Evolutionary conservation across 2,113 vertebrate genomes (phyloP).

Genomic region (Mohoua ochrocephala): DNA sequence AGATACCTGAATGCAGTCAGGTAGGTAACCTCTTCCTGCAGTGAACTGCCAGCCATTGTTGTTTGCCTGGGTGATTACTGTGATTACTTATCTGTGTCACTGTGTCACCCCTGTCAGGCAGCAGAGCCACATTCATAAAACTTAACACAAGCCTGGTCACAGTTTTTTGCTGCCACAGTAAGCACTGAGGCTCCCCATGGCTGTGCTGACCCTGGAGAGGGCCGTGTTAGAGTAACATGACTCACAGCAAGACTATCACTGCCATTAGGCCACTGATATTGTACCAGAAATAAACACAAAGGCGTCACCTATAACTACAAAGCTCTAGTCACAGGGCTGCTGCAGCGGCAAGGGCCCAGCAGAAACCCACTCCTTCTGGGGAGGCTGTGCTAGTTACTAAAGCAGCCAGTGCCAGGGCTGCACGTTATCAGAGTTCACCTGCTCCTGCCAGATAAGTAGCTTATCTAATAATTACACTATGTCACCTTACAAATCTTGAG

Average conservation of each 20-base stretch:
- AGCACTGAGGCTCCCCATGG: background rate
- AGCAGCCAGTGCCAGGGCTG: background rate
- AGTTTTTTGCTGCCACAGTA: background rate
- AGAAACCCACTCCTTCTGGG: background rate
- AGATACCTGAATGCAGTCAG: background rate
- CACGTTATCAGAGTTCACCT: background rate
- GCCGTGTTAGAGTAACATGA: background rate
- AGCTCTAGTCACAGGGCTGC: background rate
- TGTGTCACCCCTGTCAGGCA: background rate
- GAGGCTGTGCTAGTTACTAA: background rate
- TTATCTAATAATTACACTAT: background rate
- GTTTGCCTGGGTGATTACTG: background rate
- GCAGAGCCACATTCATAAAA: background rate
- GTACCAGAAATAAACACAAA: background rate
- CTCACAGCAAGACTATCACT: background rate
- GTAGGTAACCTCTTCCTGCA: background rate
- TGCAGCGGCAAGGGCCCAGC: background rate
- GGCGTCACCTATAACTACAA: background rate
- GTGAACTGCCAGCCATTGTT: background rate
- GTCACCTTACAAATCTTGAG: background rate
- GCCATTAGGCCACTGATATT: background rate
- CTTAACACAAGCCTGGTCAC: background rate
- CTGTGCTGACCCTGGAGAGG: background rate
- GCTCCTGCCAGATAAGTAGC: background rate
- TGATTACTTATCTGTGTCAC: background rate